phyloP scores from a whole-genome alignment of 2,797 vertebrate species.

The Trematomus bernacchii region DNA sequence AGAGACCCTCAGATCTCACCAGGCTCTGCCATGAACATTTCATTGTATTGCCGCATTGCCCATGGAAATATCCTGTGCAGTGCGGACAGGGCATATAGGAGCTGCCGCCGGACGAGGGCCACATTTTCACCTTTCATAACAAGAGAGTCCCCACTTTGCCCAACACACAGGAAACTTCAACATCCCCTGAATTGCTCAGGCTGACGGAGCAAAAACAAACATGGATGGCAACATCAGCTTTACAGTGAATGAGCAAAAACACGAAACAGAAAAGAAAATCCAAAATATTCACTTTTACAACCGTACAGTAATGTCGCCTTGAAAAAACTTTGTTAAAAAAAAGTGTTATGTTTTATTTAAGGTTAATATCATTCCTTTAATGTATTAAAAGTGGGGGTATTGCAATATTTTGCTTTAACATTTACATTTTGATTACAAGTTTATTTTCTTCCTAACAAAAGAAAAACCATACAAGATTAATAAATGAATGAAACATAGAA shows the following conservation, averaged over 20 bases:
- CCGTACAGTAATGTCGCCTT: no score
- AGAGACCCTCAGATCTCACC: conserved; percentile 79
- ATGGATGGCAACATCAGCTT: neutral
- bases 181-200: conserved; percentile 1
- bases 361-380: no score
- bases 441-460: no score
- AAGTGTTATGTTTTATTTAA: no score
- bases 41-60: conserved; percentile 71
- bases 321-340: no score
- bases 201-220: conserved; percentile 15
- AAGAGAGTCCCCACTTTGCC: conserved; percentile 20
- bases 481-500: no score
- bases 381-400: no score
- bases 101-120: conserved; percentile 53
- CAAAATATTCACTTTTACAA: neutral
- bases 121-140: conserved; percentile 41
- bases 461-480: no score
- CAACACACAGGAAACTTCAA: conserved; percentile 9
- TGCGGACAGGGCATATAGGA: conserved; percentile 42
- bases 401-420: no score
- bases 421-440: no score
- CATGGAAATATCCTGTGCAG: conserved; percentile 71
- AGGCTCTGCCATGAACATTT: conserved; percentile 78
- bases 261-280: neutral
- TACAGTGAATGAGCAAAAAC: neutral